Evolutionary conservation across 2,113 vertebrate species (phyloP), one percentile per base, ranked within the genome.

Genomic region (Toxotes jaculatrix): DNA sequence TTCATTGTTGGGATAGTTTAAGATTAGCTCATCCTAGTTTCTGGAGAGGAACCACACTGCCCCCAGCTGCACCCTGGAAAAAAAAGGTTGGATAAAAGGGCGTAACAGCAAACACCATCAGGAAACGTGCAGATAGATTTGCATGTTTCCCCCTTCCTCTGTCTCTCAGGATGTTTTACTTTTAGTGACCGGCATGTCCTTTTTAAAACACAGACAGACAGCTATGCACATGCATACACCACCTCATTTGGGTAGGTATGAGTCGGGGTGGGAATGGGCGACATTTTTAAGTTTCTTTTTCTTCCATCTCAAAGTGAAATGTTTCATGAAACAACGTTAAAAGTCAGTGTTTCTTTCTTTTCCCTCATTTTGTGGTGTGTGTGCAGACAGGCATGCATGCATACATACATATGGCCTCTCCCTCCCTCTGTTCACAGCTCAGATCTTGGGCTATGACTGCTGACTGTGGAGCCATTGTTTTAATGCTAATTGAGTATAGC

Each of bases 381-480:
- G 31, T 56, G 53, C 4, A 10, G 47, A 65, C 8, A 71, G 45
- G 19, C 23, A 80, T 63, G 65, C 49, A 42, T 59, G 36, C 38
- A 67, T 62, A 32, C 55, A 80, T 23, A 56, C 9, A n/a, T 27
- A 27, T 27, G 27, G 62, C 23, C 23, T 23, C 27, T 36, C 42
- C 45, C 12, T 53, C 60, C 51, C 63, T 70, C 40, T 79, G 40
- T 60, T 73, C 74, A 74, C 65, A 83, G 68, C 77, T 81, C 42
- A 71, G 62, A 84, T 86, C 74, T 81, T 61, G 31, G 40, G 62
- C 78, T 74, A 40, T 45, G 73, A 55, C 76, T 80, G 82, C 69
- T 69, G 34, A 91, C 90, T 93, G 82, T 88, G 77, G 85, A 79
- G 64, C 76, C 87, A 86, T 93, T 94, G 89, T 94, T 90, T 92